phyloP scores from a whole-genome alignment of 2,113 vertebrate species.

The Motacilla alba region DNA sequence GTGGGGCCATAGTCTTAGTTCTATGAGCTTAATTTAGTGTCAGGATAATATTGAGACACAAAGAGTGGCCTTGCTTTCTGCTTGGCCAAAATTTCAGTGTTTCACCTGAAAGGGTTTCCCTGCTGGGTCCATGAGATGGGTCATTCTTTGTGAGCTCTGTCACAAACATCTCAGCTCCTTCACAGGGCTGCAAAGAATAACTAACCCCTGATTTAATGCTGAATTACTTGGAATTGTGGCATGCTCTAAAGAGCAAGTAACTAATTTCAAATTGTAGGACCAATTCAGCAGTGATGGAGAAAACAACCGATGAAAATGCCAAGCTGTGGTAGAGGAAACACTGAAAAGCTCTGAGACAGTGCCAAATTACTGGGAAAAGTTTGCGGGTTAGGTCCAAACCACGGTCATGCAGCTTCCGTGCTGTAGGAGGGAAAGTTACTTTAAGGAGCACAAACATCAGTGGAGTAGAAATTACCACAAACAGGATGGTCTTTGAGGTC shows the following conservation, averaged over 20 bases:
- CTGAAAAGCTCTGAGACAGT: background rate
- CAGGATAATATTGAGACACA: background rate
- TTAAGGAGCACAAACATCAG: background rate
- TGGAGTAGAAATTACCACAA: background rate
- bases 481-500: background rate
- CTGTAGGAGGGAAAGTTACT: background rate
- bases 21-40: background rate
- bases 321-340: background rate
- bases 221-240: background rate
- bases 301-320: background rate
- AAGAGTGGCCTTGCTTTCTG: background rate
- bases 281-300: background rate
- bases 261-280: background rate
- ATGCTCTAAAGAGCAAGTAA: background rate
- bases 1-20: background rate
- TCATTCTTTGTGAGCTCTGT: background rate
- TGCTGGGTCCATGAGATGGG: background rate
- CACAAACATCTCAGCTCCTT: background rate
- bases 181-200: background rate
- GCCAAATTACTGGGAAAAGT: background rate
- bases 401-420: accelerated
- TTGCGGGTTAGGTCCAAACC: background rate
- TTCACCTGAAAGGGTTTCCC: background rate
- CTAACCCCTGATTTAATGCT: background rate
- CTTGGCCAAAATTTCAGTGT: background rate